Conservation (phyloP, 2,113 vertebrate genomes). For the Fregetta grallaria region DNA sequence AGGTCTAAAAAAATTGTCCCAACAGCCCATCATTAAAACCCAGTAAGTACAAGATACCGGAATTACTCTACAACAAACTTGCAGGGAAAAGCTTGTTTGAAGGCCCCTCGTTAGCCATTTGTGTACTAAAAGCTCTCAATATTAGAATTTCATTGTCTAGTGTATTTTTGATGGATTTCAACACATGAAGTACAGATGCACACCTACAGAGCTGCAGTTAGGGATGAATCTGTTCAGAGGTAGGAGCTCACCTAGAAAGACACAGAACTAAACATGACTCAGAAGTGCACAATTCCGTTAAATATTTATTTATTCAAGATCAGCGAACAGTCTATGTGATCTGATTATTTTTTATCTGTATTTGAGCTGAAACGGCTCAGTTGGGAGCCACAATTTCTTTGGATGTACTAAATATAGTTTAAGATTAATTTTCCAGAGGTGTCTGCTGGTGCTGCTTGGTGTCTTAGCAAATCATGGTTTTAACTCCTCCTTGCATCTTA, state of each 20-base stretch:
- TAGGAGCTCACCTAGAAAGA: background rate
- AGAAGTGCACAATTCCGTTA: background rate
- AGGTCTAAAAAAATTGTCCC: background rate
- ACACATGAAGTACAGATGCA: background rate
- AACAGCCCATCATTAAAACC: background rate
- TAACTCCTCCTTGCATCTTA: background rate
- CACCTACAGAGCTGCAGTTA: background rate
- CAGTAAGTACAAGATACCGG: background rate
- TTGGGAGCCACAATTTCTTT: background rate
- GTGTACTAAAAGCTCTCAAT: background rate
- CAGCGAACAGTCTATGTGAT: background rate
- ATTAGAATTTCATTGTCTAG: background rate
- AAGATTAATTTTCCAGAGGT: constrained; percentile 10
- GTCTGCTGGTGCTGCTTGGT: background rate
- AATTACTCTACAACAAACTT: background rate
- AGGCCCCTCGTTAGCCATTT: background rate
- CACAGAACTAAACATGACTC: background rate
- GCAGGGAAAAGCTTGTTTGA: background rate
- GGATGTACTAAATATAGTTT: background rate
- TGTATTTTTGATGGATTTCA: background rate
- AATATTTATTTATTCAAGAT: background rate
- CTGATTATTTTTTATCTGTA: background rate
- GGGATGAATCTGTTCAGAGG: background rate
- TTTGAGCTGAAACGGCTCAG: constrained; percentile 5
- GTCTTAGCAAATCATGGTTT: background rate